Evolutionary conservation across 2,113 vertebrate genomes (phyloP).

Genomic region (Oenanthe melanoleuca): DNA sequence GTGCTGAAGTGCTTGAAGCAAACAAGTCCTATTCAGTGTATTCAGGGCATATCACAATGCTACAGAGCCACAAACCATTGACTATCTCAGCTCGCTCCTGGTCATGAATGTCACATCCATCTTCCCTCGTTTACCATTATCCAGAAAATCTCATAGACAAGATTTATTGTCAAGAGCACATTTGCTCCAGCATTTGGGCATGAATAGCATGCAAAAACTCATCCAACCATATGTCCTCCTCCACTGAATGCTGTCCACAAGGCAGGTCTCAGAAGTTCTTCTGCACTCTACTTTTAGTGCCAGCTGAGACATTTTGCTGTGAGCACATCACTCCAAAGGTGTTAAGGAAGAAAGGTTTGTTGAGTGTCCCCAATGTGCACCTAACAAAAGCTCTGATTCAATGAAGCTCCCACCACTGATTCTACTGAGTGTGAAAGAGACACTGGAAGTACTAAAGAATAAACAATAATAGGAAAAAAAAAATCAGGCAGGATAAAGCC

Average conservation of each 20-base stretch:
- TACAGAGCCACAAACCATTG: not conserved
- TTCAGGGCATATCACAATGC: constrained; percentile 22
- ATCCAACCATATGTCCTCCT: not conserved
- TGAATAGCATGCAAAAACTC: not conserved
- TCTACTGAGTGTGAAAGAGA: not conserved
- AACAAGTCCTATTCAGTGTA: constrained; percentile 34
- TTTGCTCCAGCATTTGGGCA: not conserved
- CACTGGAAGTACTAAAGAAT: not conserved
- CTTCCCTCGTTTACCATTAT: not conserved
- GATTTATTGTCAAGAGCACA: not conserved
- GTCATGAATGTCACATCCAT: not conserved
- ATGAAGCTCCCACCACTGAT: not conserved
- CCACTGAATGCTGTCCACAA: not conserved
- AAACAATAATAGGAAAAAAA: not conserved
- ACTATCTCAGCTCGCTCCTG: not conserved
- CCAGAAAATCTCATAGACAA: not conserved
- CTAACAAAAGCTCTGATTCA: not conserved
- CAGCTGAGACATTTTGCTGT: not conserved
- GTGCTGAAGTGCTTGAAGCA: not conserved
- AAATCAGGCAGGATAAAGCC: not conserved
- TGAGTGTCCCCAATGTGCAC: not conserved
- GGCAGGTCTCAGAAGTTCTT: not conserved
- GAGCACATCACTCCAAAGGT: not conserved
- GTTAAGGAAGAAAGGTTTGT: not conserved
- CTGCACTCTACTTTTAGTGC: not conserved